Base-by-base conservation (phyloP, 2,888 invertebrate genomes). In the Agrotis segetum region DNA sequence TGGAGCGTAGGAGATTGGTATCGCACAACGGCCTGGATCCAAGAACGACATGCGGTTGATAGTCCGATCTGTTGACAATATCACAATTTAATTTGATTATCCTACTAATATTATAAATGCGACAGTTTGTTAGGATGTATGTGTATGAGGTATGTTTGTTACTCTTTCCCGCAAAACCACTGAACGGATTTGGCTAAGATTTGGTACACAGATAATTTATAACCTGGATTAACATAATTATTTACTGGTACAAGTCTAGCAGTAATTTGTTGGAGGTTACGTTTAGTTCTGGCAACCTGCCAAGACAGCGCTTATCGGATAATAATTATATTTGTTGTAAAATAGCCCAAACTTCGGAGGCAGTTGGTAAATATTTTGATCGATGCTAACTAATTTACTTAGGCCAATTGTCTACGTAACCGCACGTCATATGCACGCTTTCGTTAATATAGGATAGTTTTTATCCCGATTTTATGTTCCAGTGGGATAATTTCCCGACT, bases 21-120 rank as follows among this genome's bases (percentile, higher is more conserved):
- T 91, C 2, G 92, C 83, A 21, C 87, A 84, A 64, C 94, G 94
- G 1, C 96, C 96, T 0, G 97, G 97, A 67, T 97, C 92, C 77
- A 96, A 92, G 85, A 97, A 97, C 62, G 97, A 97, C 90, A 97
- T 91, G 56, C 96, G 96, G 86, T 97, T 97, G 40, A 97, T 95
- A 0, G 97, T 97, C 71, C 97, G 96, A 81, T 96, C 97, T 97
- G 90, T 2, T 66, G 83, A 71, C 1, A 67, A 65, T 16, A 44
- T 16, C 21, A 6, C 13, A 44, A 16, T 52, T 40, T 40, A 40
- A 24, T 55, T 29, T 4, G 1, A n/a, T 17, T 17, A 19, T n/a
- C n/a, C n/a, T n/a, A n/a, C n/a, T n/a, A n/a, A n/a, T n/a, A n/a
- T n/a, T n/a, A n/a, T n/a, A n/a, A n/a, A n/a, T n/a, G n/a, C n/a